phyloP scores from a whole-genome alignment of 1,140 invertebrate genomes.

The Sminthurides bifidus region DNA sequence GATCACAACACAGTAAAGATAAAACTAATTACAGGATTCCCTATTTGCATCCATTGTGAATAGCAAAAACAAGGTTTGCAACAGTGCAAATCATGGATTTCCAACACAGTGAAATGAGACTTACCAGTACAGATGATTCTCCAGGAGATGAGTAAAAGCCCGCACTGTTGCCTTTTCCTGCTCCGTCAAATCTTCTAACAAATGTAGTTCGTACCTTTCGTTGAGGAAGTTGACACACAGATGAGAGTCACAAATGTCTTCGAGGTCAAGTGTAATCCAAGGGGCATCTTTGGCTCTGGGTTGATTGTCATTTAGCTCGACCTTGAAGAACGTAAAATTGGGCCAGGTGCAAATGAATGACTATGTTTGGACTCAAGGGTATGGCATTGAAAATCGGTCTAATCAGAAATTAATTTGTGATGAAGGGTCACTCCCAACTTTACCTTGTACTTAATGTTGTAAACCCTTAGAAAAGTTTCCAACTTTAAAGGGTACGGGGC shows the following conservation, averaged over 20 bases:
- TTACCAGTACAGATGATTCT: constrained; percentile 28
- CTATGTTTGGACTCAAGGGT: background rate
- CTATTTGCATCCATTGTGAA: too few species aligned
- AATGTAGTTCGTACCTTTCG: constrained; percentile 5
- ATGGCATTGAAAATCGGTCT: background rate
- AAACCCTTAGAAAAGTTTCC: constrained; percentile 26
- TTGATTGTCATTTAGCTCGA: too few species aligned
- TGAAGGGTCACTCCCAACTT: background rate
- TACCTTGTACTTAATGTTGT: constrained; percentile 24
- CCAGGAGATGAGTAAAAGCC: constrained; percentile 13
- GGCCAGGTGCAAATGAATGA: too few species aligned
- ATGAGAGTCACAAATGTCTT: constrained; percentile 23
- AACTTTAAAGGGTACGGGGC: constrained; percentile 26
- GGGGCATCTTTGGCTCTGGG: constrained; percentile 4
- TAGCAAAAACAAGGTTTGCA: background rate
- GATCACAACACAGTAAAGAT: too few species aligned
- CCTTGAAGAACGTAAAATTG: background rate
- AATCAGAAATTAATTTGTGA: background rate
- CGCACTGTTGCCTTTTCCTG: constrained; percentile 1
- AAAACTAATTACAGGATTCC: too few species aligned
- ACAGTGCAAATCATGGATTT: background rate
- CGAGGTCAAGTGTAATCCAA: constrained; percentile 20
- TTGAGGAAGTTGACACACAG: constrained; percentile 13
- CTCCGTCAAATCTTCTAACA: background rate
- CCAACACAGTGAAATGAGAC: background rate